Base-by-base conservation (phyloP, 2,888 invertebrate genomes). In the Blastobasis adustella region DNA sequence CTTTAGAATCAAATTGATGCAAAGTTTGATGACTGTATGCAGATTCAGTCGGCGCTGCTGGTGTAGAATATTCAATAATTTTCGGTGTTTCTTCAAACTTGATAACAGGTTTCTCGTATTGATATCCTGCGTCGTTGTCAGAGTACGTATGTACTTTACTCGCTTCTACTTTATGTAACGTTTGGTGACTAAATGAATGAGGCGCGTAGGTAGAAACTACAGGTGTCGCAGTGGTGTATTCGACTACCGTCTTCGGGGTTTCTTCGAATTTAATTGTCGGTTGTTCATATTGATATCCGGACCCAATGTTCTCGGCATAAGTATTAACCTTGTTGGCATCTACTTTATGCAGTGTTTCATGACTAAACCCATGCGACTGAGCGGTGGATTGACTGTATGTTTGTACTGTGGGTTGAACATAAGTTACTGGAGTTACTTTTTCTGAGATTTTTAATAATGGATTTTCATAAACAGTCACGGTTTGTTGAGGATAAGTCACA, bases 391-490 rank as follows among this genome's bases (percentile, higher is more conserved):
- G 23, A 23, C 23, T 23, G 23, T 23, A 23, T 2, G 23, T 23
- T 23, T 23, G 23, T 23, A 3, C 23, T 23, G 23, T 23, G 23
- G 23, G 23, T 23, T 23, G 23, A 23, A 23, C 23, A 23, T 23
- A 23, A 23, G 23, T 67, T 0, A 73, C 67, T 49, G 83, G 23
- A 23, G 23, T 23, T 3, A 23, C 23, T 23, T 23, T 73, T 55
- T 74, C 67, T 0, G 73, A 71, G 46, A 74, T 80, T 57, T 79
- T 73, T 0, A 79, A 47, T n/a, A 82, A 61, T n/a, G 82, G 83
- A 49, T 83, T 84, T 57, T 79, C 74, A 54, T 82, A 84, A 4
- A 68, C 62, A 7, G 77, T 65, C 1, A 76, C 71, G 40, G 77
- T 67, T 50, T 69, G 67, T 55, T 76, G 69, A 57, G 79, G 81